Evolutionary conservation across 2,797 vertebrate genomes (phyloP), one percentile per base, ranked within the genome.

Genomic region (Staurois parvus): DNA sequence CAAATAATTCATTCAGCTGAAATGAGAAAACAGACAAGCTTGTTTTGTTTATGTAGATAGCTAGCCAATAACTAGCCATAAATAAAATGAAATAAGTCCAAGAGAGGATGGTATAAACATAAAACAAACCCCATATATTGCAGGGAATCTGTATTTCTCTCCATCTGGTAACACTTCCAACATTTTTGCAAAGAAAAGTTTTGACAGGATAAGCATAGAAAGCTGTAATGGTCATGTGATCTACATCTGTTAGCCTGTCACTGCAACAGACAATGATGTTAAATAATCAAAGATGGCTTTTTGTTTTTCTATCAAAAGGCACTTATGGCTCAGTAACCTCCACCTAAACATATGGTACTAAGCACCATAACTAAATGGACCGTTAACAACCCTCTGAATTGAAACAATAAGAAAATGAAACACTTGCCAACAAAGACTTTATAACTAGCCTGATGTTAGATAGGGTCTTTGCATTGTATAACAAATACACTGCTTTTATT

Each of bases 261-360:
- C n/a, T 72, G 79, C 52, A 24, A 21, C 4, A 81, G 32, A 81
- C 79, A 72, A 81, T 81, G 72, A 40, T 42, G 68, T 56, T 40
- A 72, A 81, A 81, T 81, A 69, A 72, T 40, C 37, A 72, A 73
- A 81, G 69, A 81, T 42, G 52, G 48, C 52, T 81, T 81, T 81
- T 81, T 72, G 79, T 73, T 73, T 62, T 64, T 81, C 69, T 73
- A 72, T 81, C 79, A 81, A 72, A 73, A 81, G 79, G 9, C 79
- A 73, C 69, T 81, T 73, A 62, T 72, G 69, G 81, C 59, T 74
- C 28, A 45, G 72, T 67, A 48, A 81, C 79, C 79, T 81, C 79
- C 69, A 73, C 79, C 68, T 72, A 40, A 81, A 32, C 79, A 81
- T 81, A 72, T 81, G 79, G 37, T 72, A 28, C 72, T 34, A 30